Base-by-base conservation (phyloP, 2,113 vertebrate species). In the Cheilinus undulatus region DNA sequence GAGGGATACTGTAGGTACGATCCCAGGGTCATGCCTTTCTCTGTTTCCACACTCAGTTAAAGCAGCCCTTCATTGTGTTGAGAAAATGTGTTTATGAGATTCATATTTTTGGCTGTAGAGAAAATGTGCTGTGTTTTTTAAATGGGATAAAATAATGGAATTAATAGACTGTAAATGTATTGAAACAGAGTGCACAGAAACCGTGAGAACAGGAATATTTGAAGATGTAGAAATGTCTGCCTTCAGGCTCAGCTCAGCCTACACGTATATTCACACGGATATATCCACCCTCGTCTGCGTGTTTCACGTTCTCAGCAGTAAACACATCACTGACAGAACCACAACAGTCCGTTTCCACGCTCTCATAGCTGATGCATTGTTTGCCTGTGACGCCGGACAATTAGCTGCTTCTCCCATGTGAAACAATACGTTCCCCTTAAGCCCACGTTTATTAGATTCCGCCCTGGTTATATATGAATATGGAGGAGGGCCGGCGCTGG, bases 401-500 rank as follows among this genome's bases (percentile, higher is more conserved):
- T 78, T 82, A 73, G 32, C 56, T 45, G 53, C 53, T 81, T 85
- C 88, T 88, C 77, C 78, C 82, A 75, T 84, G 84, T 69, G 60
- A 80, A 76, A 87, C 87, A 86, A 88, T 72, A 27, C 66, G 65
- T 64, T 81, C 75, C 69, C 65, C 78, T 61, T n/a, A 27, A 92
- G 79, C 84, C 89, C 6, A 85, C 86, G 57, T 87, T 83, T 75
- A 87, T 89, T 85, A 89, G 85, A 90, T 91, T 91, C 87, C 86
- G 20, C 86, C 87, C 74, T 69, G 68, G 64, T 81, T 67, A 74
- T 80, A 74, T 80, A 92, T 92, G 91, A 92, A 92, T 92, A 92
- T 92, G 91, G 78, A 92, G 91, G 65, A 89, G 83, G 52, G 61
- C 48, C 28, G 62, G 69, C 28, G 22, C 67, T 53, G 30, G 40